Evolutionary conservation across 2,888 invertebrate genomes (phyloP).

Genomic region (Noctua janthina): DNA sequence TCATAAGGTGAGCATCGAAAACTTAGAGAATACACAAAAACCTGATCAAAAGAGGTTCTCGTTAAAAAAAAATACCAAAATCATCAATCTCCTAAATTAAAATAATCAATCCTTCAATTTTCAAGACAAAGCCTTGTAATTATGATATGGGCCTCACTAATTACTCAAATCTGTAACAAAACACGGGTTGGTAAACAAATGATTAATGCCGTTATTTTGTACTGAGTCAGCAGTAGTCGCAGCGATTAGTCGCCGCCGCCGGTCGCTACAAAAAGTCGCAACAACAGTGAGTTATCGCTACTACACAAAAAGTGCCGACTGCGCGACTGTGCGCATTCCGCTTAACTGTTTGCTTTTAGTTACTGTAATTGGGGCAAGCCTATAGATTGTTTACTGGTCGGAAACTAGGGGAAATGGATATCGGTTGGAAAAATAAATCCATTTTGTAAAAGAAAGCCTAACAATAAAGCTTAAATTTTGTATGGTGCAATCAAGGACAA

Average conservation of each 20-base stretch:
- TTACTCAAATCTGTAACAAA: constrained; percentile 19
- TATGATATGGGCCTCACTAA: constrained; percentile 9
- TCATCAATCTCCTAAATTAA: neutral
- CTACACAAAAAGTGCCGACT: constrained; percentile 35
- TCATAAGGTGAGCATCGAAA: neutral
- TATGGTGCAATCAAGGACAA: neutral
- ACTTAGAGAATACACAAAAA: neutral
- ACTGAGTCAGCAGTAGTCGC: constrained; percentile 18
- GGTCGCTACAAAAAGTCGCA: constrained; percentile 29
- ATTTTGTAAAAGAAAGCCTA: neutral
- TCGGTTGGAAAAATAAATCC: neutral
- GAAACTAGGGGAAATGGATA: neutral
- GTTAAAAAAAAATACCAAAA: neutral
- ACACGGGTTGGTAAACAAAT: constrained; percentile 29
- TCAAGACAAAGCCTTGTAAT: constrained; percentile 8
- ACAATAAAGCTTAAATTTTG: neutral
- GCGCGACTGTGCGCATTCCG: constrained; percentile 4
- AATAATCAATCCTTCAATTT: constrained; percentile 1
- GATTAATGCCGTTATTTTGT: constrained; percentile 38
- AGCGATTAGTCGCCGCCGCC: constrained; percentile 29
- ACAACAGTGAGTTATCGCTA: constrained; percentile 53
- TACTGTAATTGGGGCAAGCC: constrained; percentile 35
- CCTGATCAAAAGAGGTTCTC: neutral
- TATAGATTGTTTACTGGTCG: constrained; percentile 22
- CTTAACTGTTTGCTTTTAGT: constrained; percentile 45